Percentiles rank a stretch among this genome's conserved stretches.
phyloP scores from a whole-genome alignment of 2,888 invertebrate genomes.

The Drosophila subsilvestris region DNA sequence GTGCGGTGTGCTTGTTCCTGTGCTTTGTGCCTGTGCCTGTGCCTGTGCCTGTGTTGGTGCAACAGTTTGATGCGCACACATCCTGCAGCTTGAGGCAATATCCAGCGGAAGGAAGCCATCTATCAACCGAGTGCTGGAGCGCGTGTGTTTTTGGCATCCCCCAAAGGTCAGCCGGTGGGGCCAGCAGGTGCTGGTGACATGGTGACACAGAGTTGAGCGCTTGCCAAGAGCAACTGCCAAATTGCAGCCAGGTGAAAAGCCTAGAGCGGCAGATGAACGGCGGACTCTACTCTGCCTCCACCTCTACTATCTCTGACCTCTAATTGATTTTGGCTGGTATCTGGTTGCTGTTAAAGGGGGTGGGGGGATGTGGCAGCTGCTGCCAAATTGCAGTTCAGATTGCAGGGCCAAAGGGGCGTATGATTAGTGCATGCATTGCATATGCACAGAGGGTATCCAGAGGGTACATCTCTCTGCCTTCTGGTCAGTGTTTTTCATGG shows the following conservation, averaged over 20 bases:
- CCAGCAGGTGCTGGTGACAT: constrained; percentile 22
- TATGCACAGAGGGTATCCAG: no score
- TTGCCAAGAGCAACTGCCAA: constrained; percentile 29
- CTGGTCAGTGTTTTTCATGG: no score
- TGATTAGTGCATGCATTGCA: constrained; percentile 1
- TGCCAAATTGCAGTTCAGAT: not conserved
- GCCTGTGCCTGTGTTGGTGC: constrained; percentile 24
- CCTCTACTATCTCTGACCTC: not conserved
- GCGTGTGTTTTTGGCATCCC: constrained; percentile 40
- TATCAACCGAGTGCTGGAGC: constrained; percentile 49
- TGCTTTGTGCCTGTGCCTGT: not conserved
- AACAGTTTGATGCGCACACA: constrained; percentile 56
- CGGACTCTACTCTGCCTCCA: not conserved
- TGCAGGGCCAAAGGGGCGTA: constrained; percentile 9
- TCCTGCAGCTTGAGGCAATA: constrained; percentile 12
- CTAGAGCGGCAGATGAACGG: not conserved
- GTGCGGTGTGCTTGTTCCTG: not conserved
- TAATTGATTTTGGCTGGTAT: not conserved
- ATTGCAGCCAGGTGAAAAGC: constrained; percentile 43
- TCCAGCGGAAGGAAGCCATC: constrained; percentile 53
- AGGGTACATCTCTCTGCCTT: no score
- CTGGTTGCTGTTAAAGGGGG: not conserved
- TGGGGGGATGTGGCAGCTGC: no score
- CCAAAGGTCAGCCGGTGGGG: constrained; percentile 56
- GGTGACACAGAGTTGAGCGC: constrained; percentile 28